These are phyloP conservation scores for Phortica okadai DNA, from an alignment of 2,888 invertebrate genomes.

Conservation along the genomic window DNA sequence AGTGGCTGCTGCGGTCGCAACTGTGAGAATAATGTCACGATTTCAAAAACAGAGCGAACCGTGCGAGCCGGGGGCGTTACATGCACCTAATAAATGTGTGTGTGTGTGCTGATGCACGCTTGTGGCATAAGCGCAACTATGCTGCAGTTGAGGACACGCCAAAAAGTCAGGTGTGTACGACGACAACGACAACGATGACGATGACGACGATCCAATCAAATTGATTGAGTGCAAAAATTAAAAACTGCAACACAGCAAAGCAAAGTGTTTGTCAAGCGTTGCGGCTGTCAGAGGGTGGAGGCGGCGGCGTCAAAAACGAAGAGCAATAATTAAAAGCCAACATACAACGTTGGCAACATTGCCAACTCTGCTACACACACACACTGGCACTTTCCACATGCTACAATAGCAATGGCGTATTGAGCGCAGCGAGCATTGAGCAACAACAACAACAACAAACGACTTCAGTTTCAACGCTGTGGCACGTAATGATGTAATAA, in stretches of 20 bases:
- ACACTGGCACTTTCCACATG: no score
- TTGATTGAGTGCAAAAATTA: slow-evolving; percentile 57
- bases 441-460: neutral
- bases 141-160: neutral
- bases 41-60: slow-evolving; percentile 12
- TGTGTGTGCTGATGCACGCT: neutral
- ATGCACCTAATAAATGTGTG: neutral
- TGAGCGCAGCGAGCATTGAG: neutral
- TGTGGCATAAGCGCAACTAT: neutral
- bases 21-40: slow-evolving; percentile 35
- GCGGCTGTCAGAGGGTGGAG: slow-evolving; percentile 42
- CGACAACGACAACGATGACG: no score
- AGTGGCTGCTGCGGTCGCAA: slow-evolving; percentile 57
- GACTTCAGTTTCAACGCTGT: slow-evolving; percentile 42
- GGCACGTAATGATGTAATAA: slow-evolving; percentile 73
- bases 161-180: slow-evolving; percentile 1
- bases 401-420: neutral
- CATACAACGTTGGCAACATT: slow-evolving; percentile 60
- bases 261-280: slow-evolving; percentile 2
- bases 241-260: slow-evolving; percentile 30
- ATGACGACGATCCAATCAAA: slow-evolving; percentile 54
- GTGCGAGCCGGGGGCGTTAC: neutral
- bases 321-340: slow-evolving; percentile 69
- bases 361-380: slow-evolving; percentile 42
- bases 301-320: slow-evolving; percentile 43